A percentile compares a stretch with the other conserved stretches of the same genome.
Conservation (phyloP, 1,140 invertebrate species). For the Oryctes rhinoceros region DNA sequence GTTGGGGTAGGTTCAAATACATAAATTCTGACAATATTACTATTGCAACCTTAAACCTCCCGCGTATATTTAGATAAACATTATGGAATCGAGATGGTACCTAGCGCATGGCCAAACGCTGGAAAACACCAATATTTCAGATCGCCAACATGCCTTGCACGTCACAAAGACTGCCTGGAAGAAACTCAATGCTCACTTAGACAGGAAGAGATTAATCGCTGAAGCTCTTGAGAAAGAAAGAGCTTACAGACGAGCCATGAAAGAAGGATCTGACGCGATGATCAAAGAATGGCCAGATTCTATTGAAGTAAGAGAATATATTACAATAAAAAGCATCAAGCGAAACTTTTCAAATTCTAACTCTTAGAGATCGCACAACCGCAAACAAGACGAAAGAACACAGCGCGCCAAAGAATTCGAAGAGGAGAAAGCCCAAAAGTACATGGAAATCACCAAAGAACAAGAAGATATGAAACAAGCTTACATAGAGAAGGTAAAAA, state of each 20-base stretch:
- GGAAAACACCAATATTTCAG: conserved; percentile 53
- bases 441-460: conserved; percentile 49
- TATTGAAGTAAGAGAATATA: conserved; percentile 48
- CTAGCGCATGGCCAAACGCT: conserved; percentile 50
- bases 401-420: conserved; percentile 47
- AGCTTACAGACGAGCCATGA: conserved; percentile 49
- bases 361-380: conserved; percentile 49
- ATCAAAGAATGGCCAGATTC: conserved; percentile 54
- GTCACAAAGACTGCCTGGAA: conserved; percentile 49
- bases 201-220: conserved; percentile 49
- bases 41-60: too few relatives aligned
- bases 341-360: too few relatives aligned
- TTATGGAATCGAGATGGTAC: conserved; percentile 53
- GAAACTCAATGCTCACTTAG: conserved; percentile 51
- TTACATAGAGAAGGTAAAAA: conserved; percentile 51
- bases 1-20: too few relatives aligned
- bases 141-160: conserved; percentile 50
- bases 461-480: conserved; percentile 52
- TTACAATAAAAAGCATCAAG: too few relatives aligned
- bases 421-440: conserved; percentile 48
- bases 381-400: conserved; percentile 51
- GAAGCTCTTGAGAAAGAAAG: conserved; percentile 50
- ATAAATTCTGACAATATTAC: too few relatives aligned
- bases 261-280: conserved; percentile 53
- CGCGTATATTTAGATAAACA: neutral